phyloP scores from a whole-genome alignment of 2,797 vertebrate genomes.

The Tarsius wallacei region DNA sequence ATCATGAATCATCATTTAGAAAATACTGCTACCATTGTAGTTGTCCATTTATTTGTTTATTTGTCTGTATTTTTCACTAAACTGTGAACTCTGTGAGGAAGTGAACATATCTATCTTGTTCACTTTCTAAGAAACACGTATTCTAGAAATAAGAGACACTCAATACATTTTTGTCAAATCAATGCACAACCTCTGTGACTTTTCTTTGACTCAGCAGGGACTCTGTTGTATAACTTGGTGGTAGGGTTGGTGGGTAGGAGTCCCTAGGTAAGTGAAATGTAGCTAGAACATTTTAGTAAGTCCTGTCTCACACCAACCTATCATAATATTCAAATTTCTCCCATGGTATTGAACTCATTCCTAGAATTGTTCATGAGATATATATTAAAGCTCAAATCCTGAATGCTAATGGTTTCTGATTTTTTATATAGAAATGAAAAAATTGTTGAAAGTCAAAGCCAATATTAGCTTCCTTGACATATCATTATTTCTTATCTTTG shows the following conservation, averaged over 20 bases:
- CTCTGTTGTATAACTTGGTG: background rate
- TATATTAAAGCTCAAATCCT: background rate
- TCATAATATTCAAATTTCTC: constrained; percentile 10
- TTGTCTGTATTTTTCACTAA: background rate
- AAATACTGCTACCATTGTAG: background rate
- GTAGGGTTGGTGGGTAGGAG: background rate
- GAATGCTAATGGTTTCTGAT: constrained; percentile 50
- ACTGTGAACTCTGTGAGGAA: background rate
- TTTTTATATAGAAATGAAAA: constrained; percentile 62
- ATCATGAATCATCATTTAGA: background rate
- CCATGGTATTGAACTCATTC: background rate
- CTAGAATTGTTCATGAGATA: background rate
- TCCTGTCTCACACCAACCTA: background rate
- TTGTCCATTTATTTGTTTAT: background rate
- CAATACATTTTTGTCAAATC: background rate
- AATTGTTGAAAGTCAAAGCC: constrained; percentile 74
- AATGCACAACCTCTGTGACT: background rate
- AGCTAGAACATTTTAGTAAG: constrained; percentile 31
- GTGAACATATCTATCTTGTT: background rate
- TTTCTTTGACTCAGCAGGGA: background rate
- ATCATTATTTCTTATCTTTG: constrained; percentile 75
- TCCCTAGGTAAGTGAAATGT: background rate
- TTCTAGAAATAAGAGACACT: background rate
- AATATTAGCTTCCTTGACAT: constrained; percentile 77
- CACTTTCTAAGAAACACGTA: background rate